Evolutionary conservation across 2,888 invertebrate genomes (phyloP).

Genomic region (Lasius fuliginosus): DNA sequence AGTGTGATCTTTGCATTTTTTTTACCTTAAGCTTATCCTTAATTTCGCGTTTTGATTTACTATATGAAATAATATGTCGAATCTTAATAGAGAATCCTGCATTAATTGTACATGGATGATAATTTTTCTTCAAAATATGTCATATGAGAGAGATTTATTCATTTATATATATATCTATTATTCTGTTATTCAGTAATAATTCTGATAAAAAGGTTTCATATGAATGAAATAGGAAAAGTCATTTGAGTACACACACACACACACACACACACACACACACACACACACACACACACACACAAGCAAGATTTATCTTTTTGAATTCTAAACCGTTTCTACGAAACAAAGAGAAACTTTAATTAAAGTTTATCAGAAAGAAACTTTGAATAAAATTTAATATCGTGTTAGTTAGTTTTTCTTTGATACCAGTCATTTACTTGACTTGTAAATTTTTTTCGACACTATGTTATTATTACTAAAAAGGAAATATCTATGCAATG

Average conservation of each 20-base stretch:
- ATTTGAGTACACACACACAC: background rate
- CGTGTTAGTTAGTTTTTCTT: background rate
- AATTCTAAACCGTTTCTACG: background rate
- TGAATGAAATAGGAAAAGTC: background rate
- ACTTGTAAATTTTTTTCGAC: background rate
- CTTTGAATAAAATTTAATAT: constrained; percentile 29
- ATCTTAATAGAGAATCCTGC: background rate
- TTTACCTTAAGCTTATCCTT: background rate
- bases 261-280: too few species aligned
- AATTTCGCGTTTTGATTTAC: background rate
- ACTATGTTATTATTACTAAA: background rate
- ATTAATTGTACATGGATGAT: background rate
- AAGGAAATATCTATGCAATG: background rate
- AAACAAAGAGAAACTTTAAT: background rate
- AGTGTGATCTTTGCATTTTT: background rate
- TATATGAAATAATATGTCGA: background rate
- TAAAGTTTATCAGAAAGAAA: background rate
- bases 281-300: background rate
- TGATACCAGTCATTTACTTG: background rate
- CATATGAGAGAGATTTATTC: too few species aligned
- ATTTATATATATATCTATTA: background rate
- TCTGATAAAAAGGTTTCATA: background rate
- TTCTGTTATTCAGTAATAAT: background rate
- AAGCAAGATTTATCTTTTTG: background rate
- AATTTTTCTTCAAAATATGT: background rate